A percentile compares a stretch with the other conserved stretches of the same genome.
phyloP scores from a whole-genome alignment of 2,888 invertebrate genomes.

The Cantharis flavilabris region DNA sequence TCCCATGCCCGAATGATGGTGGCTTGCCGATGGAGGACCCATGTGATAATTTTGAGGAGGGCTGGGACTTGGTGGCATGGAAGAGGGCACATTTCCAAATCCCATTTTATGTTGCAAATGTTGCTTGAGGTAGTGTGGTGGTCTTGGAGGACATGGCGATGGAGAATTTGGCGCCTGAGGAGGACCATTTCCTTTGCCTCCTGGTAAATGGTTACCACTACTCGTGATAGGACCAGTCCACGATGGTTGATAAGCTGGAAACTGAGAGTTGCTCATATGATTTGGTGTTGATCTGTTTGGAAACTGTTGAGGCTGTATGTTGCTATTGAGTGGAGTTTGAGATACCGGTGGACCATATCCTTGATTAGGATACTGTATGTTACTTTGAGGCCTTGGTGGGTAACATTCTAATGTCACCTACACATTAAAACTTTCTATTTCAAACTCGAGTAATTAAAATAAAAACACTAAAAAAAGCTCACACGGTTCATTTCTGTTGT shows the following conservation, averaged over 20 bases:
- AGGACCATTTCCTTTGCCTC: constrained; percentile 47
- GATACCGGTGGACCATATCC: constrained; percentile 62
- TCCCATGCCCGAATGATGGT: constrained; percentile 58
- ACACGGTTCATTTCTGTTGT: neutral
- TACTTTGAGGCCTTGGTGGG: constrained; percentile 54
- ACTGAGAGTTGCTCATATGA: constrained; percentile 59
- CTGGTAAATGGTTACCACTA: constrained; percentile 38
- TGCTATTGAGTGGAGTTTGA: constrained; percentile 48
- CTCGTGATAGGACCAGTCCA: constrained; percentile 45
- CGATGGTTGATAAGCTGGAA: constrained; percentile 51
- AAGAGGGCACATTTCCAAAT: constrained; percentile 56
- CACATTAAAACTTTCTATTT: neutral
- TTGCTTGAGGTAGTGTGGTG: constrained; percentile 70
- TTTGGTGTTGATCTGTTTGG: constrained; percentile 61
- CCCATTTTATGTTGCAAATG: constrained; percentile 74
- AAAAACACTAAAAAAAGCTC: neutral
- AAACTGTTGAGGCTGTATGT: constrained; percentile 58
- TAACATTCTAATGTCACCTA: constrained; percentile 56
- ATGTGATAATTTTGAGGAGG: constrained; percentile 62
- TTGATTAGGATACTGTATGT: constrained; percentile 59
- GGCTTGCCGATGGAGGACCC: constrained; percentile 63
- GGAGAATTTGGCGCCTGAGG: constrained; percentile 57
- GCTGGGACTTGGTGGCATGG: constrained; percentile 65
- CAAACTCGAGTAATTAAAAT: neutral
- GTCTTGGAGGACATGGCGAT: constrained; percentile 59